phyloP scores from a whole-genome alignment of 1,140 invertebrate genomes.

The Drosophila sturtevanti region DNA sequence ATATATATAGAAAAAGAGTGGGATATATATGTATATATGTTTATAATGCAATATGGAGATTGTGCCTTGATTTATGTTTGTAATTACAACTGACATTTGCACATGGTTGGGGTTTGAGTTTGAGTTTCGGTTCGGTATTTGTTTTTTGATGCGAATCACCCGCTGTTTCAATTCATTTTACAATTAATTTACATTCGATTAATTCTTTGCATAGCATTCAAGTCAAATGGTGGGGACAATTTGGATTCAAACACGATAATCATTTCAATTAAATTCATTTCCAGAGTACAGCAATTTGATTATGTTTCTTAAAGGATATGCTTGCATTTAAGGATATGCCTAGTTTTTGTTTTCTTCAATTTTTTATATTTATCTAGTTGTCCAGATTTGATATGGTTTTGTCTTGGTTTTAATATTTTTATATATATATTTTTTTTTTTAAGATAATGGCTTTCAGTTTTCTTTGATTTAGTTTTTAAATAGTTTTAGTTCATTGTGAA shows the following conservation, averaged over 20 bases:
- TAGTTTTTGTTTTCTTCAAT: slow-evolving; percentile 4
- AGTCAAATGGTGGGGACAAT: neutral
- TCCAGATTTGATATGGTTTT: slow-evolving; percentile 14
- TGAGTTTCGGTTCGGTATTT: neutral
- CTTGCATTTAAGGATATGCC: slow-evolving; percentile 13
- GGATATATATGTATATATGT: neutral
- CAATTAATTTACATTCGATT: slow-evolving; percentile 2
- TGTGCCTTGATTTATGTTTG: slow-evolving; percentile 41
- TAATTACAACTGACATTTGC: slow-evolving; percentile 71
- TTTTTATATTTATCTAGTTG: neutral
- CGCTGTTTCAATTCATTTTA: neutral
- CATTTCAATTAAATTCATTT: neutral
- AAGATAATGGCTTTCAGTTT: slow-evolving; percentile 65
- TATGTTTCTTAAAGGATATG: no score
- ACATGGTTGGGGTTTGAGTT: slow-evolving; percentile 15
- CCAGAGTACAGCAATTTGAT: neutral
- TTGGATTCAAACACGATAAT: neutral
- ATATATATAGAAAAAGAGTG: neutral
- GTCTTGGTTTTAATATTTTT: slow-evolving; percentile 6
- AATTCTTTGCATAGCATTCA: neutral
- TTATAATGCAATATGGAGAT: slow-evolving; percentile 17
- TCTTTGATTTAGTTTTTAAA: slow-evolving; percentile 23
- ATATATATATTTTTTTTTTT: slow-evolving; percentile 36
- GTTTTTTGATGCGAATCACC: slow-evolving; percentile 2
- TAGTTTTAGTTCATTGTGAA: slow-evolving; percentile 18